Evolutionary conservation across 2,888 invertebrate species (phyloP), one percentile per base, ranked within the genome.

Genomic region (Aphrophora alni): DNA sequence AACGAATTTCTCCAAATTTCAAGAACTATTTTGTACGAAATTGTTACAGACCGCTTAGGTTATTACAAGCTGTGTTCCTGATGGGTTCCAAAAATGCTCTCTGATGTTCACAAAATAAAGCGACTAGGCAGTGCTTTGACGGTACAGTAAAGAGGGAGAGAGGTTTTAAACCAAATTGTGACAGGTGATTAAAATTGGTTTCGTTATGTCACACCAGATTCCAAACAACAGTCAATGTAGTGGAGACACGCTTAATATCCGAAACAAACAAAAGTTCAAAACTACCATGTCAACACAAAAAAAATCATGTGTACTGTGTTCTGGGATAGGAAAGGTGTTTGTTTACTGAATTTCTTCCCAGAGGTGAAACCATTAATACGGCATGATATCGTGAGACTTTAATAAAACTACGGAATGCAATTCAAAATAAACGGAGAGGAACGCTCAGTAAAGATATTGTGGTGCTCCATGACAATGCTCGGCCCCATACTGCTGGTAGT

Each of bases 141-240:
- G 27, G 2, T 70, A 70, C 14, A 21, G 21, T 70, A 12, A 70
- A 4, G 70, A 21, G 10, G 24, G 70, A 12, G 24, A 21, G 24
- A n/a, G 2, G 10, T 70, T 70, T 70, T 70, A 21, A 70, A 77
- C 78, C 73, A 12, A 28, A 84, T 85, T 82, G 84, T 84, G 24
- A 84, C 82, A n/a, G 84, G 83, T 24, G 83, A 84, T 28, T 81
- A 85, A 83, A 83, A 82, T 27, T 85, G 84, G 82, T 80, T 82
- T 28, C 44, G 38, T 78, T 68, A 83, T 78, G 77, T 73, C n/a
- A 82, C 84, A 51, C 83, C 82, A 28, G 82, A 82, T 73, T 72
- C 76, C 14, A 82, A 83, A 76, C 75, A 75, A 17, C 80, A 82
- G 51, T 80, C 77, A 17, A 77, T 71, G 73, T 75, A 82, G 28